These are phyloP conservation scores for Hoplias malabaricus DNA, from an alignment of 2,113 vertebrate species.

Conservation along the genomic window DNA sequence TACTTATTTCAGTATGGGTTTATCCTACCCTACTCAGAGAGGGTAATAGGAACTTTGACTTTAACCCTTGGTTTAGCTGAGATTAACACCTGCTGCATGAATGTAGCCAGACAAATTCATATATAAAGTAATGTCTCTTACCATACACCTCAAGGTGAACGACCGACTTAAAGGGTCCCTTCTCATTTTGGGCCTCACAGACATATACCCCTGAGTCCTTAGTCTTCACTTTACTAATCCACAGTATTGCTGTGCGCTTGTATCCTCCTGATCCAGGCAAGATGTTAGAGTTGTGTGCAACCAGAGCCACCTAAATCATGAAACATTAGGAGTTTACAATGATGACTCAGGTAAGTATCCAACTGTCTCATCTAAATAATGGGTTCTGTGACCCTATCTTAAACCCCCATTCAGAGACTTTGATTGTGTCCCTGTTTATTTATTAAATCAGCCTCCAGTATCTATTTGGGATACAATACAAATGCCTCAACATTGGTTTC, in stretches of 20 bases:
- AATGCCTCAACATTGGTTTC: too few relatives aligned
- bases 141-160: slow-evolving; percentile 84
- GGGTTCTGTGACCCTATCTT: too few relatives aligned
- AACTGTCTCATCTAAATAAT: too few relatives aligned
- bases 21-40: too few relatives aligned
- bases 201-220: slow-evolving; percentile 85
- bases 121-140: slow-evolving; percentile 61
- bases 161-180: slow-evolving; percentile 73
- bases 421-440: too few relatives aligned
- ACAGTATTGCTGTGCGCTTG: slow-evolving; percentile 62
- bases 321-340: slow-evolving; percentile 5
- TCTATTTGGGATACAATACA: too few relatives aligned
- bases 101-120: neutral
- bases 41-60: too few relatives aligned
- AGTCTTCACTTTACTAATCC: slow-evolving; percentile 77
- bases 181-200: slow-evolving; percentile 85
- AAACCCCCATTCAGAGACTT: too few relatives aligned
- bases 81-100: neutral
- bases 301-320: slow-evolving; percentile 51
- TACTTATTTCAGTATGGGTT: too few relatives aligned
- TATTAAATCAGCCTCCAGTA: too few relatives aligned
- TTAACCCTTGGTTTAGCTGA: neutral
- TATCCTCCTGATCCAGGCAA: slow-evolving; percentile 62
- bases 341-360: neutral
- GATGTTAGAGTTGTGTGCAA: slow-evolving; percentile 62